phyloP scores from a whole-genome alignment of 1,140 invertebrate genomes.

The Aphidius ervi region DNA sequence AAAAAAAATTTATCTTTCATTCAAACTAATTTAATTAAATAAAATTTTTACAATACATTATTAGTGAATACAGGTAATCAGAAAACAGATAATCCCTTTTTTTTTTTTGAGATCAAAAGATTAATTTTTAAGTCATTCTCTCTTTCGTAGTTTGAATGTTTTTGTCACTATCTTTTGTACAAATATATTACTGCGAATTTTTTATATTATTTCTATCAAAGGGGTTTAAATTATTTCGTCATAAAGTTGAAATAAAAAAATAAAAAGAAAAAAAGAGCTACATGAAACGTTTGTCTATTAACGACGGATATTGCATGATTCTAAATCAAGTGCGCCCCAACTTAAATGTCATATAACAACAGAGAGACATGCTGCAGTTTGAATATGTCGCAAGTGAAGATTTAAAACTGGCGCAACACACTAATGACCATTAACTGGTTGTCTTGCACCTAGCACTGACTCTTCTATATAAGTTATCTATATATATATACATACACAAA shows the following conservation, averaged over 20 bases:
- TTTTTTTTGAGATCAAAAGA: not conserved
- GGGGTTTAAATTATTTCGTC: not conserved
- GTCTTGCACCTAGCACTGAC: conserved; percentile 26
- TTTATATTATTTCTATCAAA: too few relatives aligned
- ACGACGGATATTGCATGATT: conserved; percentile 21
- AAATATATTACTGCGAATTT: too few relatives aligned
- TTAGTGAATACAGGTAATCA: not conserved
- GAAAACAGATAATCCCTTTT: not conserved
- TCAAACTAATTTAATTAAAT: too few relatives aligned
- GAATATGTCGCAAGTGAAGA: conserved; percentile 31
- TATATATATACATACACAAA: too few relatives aligned
- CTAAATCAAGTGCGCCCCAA: conserved; percentile 20
- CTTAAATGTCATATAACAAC: conserved; percentile 26
- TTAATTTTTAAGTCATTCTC: not conserved
- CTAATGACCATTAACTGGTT: conserved; percentile 46
- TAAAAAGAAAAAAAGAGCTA: conserved; percentile 5
- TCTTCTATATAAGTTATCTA: not conserved
- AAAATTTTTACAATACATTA: too few relatives aligned
- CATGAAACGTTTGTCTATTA: conserved; percentile 12
- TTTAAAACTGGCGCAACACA: conserved; percentile 41
- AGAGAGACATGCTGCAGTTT: conserved; percentile 22
- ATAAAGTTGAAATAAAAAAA: not conserved
- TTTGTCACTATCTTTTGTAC: not conserved
- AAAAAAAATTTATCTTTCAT: too few relatives aligned
- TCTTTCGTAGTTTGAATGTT: not conserved